These are phyloP conservation scores for Tetranychus truncatus DNA, from an alignment of 2,888 invertebrate genomes.

Conservation along the genomic window DNA sequence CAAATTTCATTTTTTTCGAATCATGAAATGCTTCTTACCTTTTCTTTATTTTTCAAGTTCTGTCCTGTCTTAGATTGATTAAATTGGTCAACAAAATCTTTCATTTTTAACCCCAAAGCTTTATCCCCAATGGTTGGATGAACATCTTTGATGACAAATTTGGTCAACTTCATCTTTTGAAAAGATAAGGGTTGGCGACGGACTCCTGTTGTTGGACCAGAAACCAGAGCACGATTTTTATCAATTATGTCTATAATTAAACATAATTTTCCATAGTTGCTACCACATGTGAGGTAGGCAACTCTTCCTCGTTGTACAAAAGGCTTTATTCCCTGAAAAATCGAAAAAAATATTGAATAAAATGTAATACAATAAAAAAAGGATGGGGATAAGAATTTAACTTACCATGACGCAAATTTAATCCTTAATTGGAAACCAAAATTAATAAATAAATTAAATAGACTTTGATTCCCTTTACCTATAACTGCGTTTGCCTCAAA, in stretches of 20 bases:
- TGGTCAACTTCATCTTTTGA: conserved; percentile 78
- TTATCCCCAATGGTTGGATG: conserved; percentile 60
- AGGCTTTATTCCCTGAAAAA: conserved; percentile 57
- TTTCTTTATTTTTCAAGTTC: conserved; percentile 16
- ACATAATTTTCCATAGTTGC: conserved; percentile 71
- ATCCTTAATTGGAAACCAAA: too few species aligned
- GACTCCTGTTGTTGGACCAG: conserved; percentile 74
- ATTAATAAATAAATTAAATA: too few species aligned
- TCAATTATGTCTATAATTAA: conserved; percentile 91
- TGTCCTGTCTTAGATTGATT: conserved; percentile 42
- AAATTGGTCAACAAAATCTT: conserved; percentile 73
- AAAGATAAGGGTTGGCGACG: conserved; percentile 58
- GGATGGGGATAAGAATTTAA: too few species aligned
- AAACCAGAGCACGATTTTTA: conserved; percentile 83
- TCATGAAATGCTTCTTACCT: background rate
- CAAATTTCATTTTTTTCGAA: background rate
- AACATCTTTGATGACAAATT: conserved; percentile 65
- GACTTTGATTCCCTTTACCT: too few species aligned
- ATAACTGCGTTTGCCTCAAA: too few species aligned
- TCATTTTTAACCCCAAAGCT: conserved; percentile 78
- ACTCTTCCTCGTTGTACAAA: conserved; percentile 95
- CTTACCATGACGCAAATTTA: too few species aligned
- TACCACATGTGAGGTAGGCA: conserved; percentile 78
- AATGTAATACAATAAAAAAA: too few species aligned
- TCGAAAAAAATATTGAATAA: too few species aligned